Percentiles rank a stretch among this genome's conserved stretches.
phyloP scores from a whole-genome alignment of 2,797 vertebrate species.

The Hydrophis major region DNA sequence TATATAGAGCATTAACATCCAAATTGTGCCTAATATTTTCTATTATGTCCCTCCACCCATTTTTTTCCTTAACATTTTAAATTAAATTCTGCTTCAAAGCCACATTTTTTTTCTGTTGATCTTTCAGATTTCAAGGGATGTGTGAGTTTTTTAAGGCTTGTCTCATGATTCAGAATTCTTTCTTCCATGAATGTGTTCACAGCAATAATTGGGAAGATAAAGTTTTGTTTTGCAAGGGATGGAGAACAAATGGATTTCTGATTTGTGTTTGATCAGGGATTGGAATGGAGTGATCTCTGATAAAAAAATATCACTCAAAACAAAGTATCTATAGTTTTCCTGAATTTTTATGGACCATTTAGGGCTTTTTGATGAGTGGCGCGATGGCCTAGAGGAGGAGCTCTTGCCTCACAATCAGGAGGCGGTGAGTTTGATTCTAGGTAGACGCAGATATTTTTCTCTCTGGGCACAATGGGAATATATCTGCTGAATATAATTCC shows the following conservation, averaged over 20 bases:
- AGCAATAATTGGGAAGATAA: background rate
- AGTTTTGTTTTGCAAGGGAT: background rate
- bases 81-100: background rate
- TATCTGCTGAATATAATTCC: too few species aligned
- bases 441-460: too few species aligned
- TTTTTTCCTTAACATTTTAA: background rate
- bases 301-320: background rate
- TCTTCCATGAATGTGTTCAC: background rate
- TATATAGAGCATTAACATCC: background rate
- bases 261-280: background rate
- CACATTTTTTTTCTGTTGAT: too few species aligned
- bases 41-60: background rate
- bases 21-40: background rate
- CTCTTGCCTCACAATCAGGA: too few species aligned
- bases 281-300: background rate
- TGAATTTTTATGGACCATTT: background rate
- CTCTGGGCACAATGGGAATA: too few species aligned
- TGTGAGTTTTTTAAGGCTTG: background rate
- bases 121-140: background rate
- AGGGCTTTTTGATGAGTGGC: background rate
- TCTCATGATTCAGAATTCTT: background rate
- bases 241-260: background rate
- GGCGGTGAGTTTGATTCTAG: too few species aligned
- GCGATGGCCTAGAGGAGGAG: too few species aligned
- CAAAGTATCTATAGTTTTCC: background rate